Evolutionary conservation across 2,888 invertebrate genomes (phyloP).

Genomic region (Seladonia tumulorum): DNA sequence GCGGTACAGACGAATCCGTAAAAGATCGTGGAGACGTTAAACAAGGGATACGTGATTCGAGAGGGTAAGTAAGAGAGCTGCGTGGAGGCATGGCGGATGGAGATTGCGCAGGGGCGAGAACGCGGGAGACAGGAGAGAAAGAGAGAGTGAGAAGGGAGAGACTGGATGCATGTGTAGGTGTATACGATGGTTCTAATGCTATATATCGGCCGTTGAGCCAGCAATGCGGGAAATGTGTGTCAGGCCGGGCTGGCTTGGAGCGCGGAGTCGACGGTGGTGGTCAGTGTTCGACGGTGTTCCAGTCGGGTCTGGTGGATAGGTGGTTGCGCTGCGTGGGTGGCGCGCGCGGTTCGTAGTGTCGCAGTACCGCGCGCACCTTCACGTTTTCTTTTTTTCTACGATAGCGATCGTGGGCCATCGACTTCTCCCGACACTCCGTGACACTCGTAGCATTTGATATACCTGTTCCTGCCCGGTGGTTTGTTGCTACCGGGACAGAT

Average conservation of each 20-base stretch:
- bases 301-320: constrained; percentile 9
- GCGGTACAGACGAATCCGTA: constrained; percentile 3
- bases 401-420: background rate
- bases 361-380: constrained; percentile 20
- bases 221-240: constrained; percentile 74
- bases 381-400: background rate
- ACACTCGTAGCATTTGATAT: background rate
- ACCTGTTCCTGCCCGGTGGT: background rate
- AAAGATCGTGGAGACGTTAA: constrained; percentile 10
- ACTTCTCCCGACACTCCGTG: too few species aligned
- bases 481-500: constrained; percentile 7
- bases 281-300: constrained; percentile 29
- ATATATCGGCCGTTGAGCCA: constrained; percentile 66
- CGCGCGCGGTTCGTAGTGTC: constrained; percentile 7
- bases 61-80: background rate
- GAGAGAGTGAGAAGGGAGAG: background rate
- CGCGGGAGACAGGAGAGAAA: background rate
- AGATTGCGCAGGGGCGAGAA: constrained; percentile 26
- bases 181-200: background rate
- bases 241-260: constrained; percentile 68
- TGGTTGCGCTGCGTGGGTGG: constrained; percentile 8
- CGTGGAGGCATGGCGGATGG: constrained; percentile 1
- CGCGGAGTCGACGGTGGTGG: background rate
- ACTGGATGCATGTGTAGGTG: background rate
- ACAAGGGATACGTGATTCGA: constrained; percentile 8